phyloP scores from a whole-genome alignment of 2,113 vertebrate species.

The Lonchura striata region DNA sequence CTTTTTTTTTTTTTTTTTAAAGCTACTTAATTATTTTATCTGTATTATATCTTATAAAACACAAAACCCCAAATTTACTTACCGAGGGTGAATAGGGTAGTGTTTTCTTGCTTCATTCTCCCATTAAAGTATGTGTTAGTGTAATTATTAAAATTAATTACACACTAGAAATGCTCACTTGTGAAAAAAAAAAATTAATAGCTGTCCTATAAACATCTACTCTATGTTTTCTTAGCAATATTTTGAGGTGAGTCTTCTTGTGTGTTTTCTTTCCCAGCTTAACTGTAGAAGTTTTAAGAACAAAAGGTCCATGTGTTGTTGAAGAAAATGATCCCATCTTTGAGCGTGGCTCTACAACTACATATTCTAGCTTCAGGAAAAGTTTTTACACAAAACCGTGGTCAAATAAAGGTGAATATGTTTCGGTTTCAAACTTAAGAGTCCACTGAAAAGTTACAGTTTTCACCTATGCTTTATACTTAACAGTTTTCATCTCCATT shows the following conservation, averaged over 20 bases:
- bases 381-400: conserved; percentile 89
- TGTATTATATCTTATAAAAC: background rate
- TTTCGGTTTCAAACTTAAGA: background rate
- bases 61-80: background rate
- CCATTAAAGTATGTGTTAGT: background rate
- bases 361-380: conserved; percentile 95
- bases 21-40: background rate
- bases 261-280: conserved; percentile 77
- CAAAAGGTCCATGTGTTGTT: conserved; percentile 86
- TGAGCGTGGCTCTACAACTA: conserved; percentile 95
- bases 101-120: background rate
- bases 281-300: conserved; percentile 91
- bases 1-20: background rate
- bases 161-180: background rate
- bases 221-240: background rate
- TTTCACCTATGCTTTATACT: background rate
- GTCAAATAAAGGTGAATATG: conserved; percentile 86
- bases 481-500: background rate
- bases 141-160: background rate
- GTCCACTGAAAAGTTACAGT: background rate
- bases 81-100: background rate
- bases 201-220: background rate
- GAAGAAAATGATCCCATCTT: conserved; percentile 93
- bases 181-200: background rate
- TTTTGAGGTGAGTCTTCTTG: background rate